Evolutionary conservation across 2,888 invertebrate genomes (phyloP).

Genomic region (Rhagium mordax): DNA sequence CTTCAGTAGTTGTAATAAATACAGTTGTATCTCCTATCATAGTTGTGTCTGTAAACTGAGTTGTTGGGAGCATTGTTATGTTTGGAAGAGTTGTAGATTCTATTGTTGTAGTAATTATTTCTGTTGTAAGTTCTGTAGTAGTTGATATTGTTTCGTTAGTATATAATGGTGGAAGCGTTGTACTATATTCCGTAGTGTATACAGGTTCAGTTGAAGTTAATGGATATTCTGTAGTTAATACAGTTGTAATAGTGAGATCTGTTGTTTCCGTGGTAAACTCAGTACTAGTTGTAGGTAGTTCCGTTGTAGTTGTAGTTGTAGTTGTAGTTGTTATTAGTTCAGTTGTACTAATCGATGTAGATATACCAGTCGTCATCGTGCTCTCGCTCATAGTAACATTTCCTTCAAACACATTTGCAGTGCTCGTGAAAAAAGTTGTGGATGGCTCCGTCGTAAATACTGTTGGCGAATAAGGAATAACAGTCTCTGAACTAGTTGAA

Average conservation of each 20-base stretch:
- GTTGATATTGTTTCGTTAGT: slow-evolving; percentile 38
- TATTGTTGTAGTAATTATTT: slow-evolving; percentile 39
- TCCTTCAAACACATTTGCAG: background rate
- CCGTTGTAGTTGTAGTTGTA: slow-evolving; percentile 34
- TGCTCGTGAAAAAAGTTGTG: background rate
- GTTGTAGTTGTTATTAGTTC: slow-evolving; percentile 45
- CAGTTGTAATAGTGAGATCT: slow-evolving; percentile 48
- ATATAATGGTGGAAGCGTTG: slow-evolving; percentile 1
- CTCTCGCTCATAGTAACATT: background rate
- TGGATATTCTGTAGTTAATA: slow-evolving; percentile 40
- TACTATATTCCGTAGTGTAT: slow-evolving; percentile 36
- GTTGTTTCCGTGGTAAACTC: slow-evolving; percentile 43
- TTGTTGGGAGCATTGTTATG: slow-evolving; percentile 18
- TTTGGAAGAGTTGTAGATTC: slow-evolving; percentile 28
- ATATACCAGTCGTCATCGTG: background rate
- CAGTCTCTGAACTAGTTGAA: slow-evolving; percentile 23
- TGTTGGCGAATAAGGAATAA: slow-evolving; percentile 23
- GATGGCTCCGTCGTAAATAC: slow-evolving; percentile 25
- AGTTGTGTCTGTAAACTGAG: slow-evolving; percentile 45
- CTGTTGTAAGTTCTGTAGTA: slow-evolving; percentile 43
- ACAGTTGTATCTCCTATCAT: slow-evolving; percentile 44
- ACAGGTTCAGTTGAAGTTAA: slow-evolving; percentile 27
- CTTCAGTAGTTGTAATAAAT: slow-evolving; percentile 50
- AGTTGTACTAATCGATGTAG: slow-evolving; percentile 32
- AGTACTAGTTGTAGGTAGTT: slow-evolving; percentile 48